Percentiles rank a stretch among this genome's conserved stretches.
Evolutionary conservation across 2,888 invertebrate genomes (phyloP).

Genomic region (Metalampra italica): DNA sequence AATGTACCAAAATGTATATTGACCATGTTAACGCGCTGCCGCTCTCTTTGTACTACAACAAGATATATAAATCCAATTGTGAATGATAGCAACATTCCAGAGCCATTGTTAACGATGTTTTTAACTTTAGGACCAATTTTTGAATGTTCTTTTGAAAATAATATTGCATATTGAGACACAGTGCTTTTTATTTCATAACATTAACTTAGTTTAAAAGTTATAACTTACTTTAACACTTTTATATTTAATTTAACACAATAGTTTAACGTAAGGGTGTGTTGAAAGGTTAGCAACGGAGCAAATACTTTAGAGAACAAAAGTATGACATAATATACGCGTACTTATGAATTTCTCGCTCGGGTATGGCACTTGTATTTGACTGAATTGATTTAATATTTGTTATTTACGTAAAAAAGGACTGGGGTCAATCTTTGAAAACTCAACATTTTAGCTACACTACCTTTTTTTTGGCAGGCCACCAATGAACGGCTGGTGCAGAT

Average conservation of each 20-base stretch:
- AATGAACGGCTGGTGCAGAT: not conserved
- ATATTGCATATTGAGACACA: conserved; percentile 72
- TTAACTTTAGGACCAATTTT: conserved; percentile 79
- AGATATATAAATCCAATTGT: conserved; percentile 47
- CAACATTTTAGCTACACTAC: too few relatives aligned
- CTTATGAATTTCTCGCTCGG: too few relatives aligned
- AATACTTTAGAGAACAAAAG: conserved; percentile 49
- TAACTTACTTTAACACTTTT: conserved; percentile 20
- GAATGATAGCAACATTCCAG: conserved; percentile 74
- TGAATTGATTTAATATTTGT: too few relatives aligned
- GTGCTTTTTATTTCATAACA: conserved; percentile 39
- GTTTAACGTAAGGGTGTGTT: not conserved
- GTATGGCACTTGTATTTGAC: too few relatives aligned
- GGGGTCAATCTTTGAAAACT: too few relatives aligned
- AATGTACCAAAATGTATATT: not conserved
- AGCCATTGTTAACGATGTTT: conserved; percentile 77
- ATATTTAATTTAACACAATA: not conserved
- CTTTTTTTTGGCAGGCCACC: too few relatives aligned
- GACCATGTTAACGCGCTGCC: conserved; percentile 13
- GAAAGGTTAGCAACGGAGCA: conserved; percentile 32
- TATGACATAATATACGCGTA: too few relatives aligned
- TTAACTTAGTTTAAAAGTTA: conserved; percentile 14
- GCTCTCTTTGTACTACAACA: conserved; percentile 46
- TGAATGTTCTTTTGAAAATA: conserved; percentile 78
- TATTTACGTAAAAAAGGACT: too few relatives aligned